Conservation (phyloP, 2,888 invertebrate genomes). For the Drosophila merina region DNA sequence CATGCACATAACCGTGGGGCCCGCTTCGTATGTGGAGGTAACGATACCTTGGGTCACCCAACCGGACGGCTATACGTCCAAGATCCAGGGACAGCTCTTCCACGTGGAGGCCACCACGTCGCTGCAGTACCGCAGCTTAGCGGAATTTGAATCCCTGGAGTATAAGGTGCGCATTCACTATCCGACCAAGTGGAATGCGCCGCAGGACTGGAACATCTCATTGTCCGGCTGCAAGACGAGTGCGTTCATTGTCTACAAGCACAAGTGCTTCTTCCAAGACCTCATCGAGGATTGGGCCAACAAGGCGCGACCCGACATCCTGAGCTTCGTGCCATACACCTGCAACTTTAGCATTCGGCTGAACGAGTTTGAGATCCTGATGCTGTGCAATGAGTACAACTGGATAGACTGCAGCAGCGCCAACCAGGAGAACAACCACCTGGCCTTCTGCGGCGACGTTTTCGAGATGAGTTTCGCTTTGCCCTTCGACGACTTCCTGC, state of each 20-base stretch:
- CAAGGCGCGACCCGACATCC: slow-evolving; percentile 95
- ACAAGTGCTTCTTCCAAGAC: slow-evolving; percentile 98
- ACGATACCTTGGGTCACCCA: slow-evolving; percentile 97
- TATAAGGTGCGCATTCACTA: slow-evolving; percentile 92
- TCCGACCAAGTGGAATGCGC: slow-evolving; percentile 97
- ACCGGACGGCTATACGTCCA: slow-evolving; percentile 94
- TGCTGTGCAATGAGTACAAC: slow-evolving; percentile 97
- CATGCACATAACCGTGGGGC: slow-evolving; percentile 96
- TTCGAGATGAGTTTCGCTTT: slow-evolving; percentile 96
- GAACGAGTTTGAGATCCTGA: slow-evolving; percentile 97
- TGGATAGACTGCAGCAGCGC: slow-evolving; percentile 99
- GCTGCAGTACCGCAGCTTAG: slow-evolving; percentile 95
- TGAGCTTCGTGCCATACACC: slow-evolving; percentile 98
- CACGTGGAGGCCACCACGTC: slow-evolving; percentile 98
- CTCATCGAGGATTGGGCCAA: slow-evolving; percentile 98
- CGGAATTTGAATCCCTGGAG: slow-evolving; percentile 97
- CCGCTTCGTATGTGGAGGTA: slow-evolving; percentile 98
- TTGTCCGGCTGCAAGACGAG: slow-evolving; percentile 97
- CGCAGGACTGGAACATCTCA: slow-evolving; percentile 96
- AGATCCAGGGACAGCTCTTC: slow-evolving; percentile 95
- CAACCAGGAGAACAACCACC: slow-evolving; percentile 96
- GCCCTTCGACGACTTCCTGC: slow-evolving; percentile 97
- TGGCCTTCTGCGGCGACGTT: slow-evolving; percentile 96
- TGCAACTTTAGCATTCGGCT: slow-evolving; percentile 96
- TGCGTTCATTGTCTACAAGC: slow-evolving; percentile 95